phyloP scores from a whole-genome alignment of 35 echinoderm and acorn worm species.

The Anneissia japonica region DNA sequence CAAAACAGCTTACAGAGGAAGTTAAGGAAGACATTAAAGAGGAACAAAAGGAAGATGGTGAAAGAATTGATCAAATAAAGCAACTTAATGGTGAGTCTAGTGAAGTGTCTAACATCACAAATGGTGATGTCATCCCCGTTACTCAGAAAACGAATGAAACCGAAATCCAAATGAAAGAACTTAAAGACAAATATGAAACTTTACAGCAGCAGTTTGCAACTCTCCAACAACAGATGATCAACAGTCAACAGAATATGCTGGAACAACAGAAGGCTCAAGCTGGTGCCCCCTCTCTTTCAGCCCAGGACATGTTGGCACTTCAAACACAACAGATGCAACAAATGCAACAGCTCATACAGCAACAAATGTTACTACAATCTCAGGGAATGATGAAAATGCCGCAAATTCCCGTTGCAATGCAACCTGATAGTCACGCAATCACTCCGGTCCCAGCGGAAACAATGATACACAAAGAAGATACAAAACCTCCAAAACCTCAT shows the following conservation, averaged over 20 bases:
- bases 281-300: background rate
- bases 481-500: background rate
- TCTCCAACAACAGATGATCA: background rate
- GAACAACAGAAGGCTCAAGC: background rate
- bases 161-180: background rate
- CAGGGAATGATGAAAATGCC: background rate
- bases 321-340: background rate
- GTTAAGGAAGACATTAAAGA: background rate
- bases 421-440: background rate
- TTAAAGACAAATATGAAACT: background rate
- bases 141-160: background rate
- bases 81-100: too few species aligned
- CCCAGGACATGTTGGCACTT: background rate
- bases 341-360: background rate
- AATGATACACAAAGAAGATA: background rate
- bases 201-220: background rate
- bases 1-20: background rate
- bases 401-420: background rate
- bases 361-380: background rate
- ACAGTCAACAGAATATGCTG: background rate
- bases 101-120: background rate
- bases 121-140: background rate
- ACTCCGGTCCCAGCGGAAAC: background rate
- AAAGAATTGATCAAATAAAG: too few species aligned
- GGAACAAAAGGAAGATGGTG: background rate